Evolutionary conservation across 2,797 vertebrate genomes (phyloP).

Genomic region (Pachyuromys duprasi): DNA sequence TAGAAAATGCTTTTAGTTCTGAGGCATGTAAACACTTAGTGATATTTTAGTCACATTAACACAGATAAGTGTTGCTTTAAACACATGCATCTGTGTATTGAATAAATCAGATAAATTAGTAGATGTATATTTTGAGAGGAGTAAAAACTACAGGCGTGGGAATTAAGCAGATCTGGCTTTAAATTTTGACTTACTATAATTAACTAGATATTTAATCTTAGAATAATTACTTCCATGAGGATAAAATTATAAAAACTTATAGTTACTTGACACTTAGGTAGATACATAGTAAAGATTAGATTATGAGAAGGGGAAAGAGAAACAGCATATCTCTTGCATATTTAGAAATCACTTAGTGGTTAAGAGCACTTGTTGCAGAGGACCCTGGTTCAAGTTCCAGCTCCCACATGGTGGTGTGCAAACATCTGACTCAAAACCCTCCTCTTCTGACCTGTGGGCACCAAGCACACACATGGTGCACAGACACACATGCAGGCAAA

Average conservation of each 20-base stretch:
- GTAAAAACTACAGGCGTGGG: background rate
- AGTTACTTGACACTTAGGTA: background rate
- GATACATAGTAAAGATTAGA: background rate
- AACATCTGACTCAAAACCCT: background rate
- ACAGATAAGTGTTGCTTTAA: constrained; percentile 1
- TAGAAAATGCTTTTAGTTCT: background rate
- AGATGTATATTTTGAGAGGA: background rate
- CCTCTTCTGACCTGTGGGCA: too few relatives aligned
- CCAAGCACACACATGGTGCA: too few relatives aligned
- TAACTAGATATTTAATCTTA: background rate
- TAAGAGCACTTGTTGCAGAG: background rate
- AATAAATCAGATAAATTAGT: constrained; percentile 16
- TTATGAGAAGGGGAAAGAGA: background rate
- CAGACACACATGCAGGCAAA: background rate
- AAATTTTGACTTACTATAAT: background rate
- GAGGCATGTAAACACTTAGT: background rate
- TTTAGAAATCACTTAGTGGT: background rate
- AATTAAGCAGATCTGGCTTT: constrained; percentile 44
- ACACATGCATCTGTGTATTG: background rate
- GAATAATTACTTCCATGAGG: background rate
- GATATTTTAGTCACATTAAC: background rate
- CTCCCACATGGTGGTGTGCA: background rate
- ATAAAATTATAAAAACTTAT: background rate
- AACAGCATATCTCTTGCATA: too few relatives aligned
- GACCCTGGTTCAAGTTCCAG: background rate